Conservation (phyloP, 2,113 vertebrate species). For the Rhinolophus sinicus region DNA sequence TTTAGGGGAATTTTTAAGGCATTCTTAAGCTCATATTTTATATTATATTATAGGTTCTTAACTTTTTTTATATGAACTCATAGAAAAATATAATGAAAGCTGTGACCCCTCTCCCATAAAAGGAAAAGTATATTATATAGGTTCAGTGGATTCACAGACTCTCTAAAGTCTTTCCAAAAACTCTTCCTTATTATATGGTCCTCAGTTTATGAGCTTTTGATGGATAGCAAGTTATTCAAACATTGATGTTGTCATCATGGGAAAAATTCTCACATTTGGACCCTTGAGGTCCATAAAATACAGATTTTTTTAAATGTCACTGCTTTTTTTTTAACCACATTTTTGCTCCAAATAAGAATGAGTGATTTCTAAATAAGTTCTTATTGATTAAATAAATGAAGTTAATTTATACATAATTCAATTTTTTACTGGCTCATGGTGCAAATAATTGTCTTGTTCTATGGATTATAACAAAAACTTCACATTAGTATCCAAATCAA, state of each 20-base stretch:
- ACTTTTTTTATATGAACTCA: not conserved
- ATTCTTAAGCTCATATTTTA: not conserved
- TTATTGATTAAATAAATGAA: not conserved
- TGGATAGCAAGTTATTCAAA: not conserved
- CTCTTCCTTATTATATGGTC: not conserved
- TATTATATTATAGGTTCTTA: not conserved
- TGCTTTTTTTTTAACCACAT: not conserved
- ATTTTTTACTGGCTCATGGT: not conserved
- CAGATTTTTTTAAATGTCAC: not conserved
- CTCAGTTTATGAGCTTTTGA: not conserved
- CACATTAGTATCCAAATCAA: not conserved
- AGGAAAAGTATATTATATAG: not conserved
- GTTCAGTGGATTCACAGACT: not conserved
- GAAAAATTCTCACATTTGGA: not conserved
- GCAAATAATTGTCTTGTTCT: not conserved
- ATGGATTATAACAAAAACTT: not conserved
- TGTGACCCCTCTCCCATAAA: not conserved
- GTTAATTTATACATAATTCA: not conserved
- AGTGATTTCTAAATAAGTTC: not conserved
- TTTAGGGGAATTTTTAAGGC: not conserved
- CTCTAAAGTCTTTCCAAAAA: not conserved
- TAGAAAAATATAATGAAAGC: not conserved
- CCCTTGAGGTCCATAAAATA: not conserved
- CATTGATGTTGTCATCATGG: not conserved
- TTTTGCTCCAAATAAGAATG: not conserved